Evolutionary conservation across 2,113 vertebrate genomes (phyloP).

Genomic region (Macquaria australasica): DNA sequence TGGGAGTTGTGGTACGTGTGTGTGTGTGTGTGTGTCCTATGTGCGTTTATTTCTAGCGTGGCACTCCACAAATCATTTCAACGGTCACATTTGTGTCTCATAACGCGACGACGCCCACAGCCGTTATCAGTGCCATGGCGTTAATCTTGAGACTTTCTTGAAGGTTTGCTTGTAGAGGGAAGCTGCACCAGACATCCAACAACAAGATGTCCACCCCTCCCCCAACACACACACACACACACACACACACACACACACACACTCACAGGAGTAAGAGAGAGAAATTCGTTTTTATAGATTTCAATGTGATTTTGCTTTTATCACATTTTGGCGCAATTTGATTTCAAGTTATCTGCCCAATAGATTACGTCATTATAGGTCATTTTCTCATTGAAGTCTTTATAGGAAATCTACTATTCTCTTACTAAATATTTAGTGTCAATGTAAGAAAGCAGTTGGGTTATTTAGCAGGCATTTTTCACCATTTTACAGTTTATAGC

Average conservation of each 20-base stretch:
- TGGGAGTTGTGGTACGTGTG: neutral
- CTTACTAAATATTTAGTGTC: neutral
- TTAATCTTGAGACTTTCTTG: constrained; percentile 88
- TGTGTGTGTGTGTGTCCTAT: no score
- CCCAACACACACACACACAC: constrained; percentile 34
- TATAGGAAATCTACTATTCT: neutral
- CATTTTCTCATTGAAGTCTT: neutral
- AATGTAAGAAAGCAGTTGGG: neutral
- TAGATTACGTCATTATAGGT: neutral
- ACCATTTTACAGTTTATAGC: constrained; percentile 33
- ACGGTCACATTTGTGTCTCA: constrained; percentile 82
- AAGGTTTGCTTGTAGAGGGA: constrained; percentile 30
- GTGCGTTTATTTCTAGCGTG: constrained; percentile 35
- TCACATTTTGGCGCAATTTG: neutral
- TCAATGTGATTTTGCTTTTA: neutral
- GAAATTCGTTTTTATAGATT: constrained; percentile 16
- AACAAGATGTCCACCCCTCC: constrained; percentile 56
- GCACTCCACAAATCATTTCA: constrained; percentile 90
- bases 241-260: neutral
- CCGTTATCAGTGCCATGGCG: constrained; percentile 92
- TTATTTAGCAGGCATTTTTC: constrained; percentile 35
- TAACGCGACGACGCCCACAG: constrained; percentile 85
- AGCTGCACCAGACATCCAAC: constrained; percentile 45
- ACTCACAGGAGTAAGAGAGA: neutral
- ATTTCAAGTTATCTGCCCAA: neutral